Evolutionary conservation across 1,140 invertebrate genomes (phyloP), one percentile per base, ranked within the genome.

Genomic region (Penaeus japonicus): DNA sequence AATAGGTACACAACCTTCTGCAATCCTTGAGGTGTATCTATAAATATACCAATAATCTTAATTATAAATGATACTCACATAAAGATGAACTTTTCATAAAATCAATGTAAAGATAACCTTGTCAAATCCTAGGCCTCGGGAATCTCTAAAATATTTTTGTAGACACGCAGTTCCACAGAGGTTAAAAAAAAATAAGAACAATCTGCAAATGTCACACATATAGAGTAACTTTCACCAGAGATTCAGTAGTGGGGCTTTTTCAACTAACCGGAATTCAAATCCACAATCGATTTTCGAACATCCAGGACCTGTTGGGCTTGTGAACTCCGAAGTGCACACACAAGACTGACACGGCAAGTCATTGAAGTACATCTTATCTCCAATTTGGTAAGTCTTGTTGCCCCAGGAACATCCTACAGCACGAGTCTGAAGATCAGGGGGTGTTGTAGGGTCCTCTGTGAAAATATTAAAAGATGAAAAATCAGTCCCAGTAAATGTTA

Each of bases 281-380:
- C 89, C 89, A 83, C 89, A 89, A 30, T 75, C 79, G 17, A 87
- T 35, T 24, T 73, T 82, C 30, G 47, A 39, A 59, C 89, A 89
- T 0, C 62, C 62, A 54, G 77, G 82, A 0, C 89, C 89, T 35
- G 73, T 47, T 53, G 89, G 89, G 7, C 47, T 32, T 7, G 79
- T 84, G 35, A 86, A 89, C 30, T 73, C 62, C 15, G 84, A 54
- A 27, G 62, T 53, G n/a, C 89, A 89, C 10, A 89, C 65, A 24
- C 89, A 89, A 24, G 54, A 24, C 32, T 89, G 89, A 79, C 89
- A 89, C 0, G 84, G 80, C 10, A 47, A n/a, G 15, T 86, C 65
- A 20, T 89, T 70, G 7, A 89, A 89, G 62, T 55, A 82, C 89
- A 89, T 89, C 65, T 87, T 54, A 32, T 70, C 59, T 35, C 89